phyloP scores from a whole-genome alignment of 2,888 invertebrate species.

The Allolobophora icterica region DNA sequence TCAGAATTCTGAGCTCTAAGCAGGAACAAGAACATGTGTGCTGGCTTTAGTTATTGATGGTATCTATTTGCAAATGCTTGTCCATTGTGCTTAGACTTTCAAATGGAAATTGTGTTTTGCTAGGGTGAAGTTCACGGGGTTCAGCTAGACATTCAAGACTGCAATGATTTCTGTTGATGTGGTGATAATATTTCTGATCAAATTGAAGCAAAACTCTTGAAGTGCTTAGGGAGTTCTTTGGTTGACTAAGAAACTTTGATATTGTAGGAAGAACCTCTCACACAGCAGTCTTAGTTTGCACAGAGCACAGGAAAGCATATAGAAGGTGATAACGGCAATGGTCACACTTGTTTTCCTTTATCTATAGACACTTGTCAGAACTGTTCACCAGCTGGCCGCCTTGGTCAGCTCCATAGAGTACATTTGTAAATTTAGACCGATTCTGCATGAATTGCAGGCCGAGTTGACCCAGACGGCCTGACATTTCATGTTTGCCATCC shows the following conservation, averaged over 20 bases:
- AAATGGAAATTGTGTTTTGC: neutral
- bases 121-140: neutral
- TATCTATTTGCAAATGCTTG: neutral
- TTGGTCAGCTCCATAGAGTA: neutral
- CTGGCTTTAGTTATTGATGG: neutral
- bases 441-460: neutral
- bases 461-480: neutral
- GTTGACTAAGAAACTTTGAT: neutral
- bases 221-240: neutral
- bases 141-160: neutral
- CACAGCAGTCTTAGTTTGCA: neutral
- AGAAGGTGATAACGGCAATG: neutral
- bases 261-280: neutral
- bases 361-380: no score
- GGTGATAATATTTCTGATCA: neutral
- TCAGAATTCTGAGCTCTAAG: neutral
- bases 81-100: neutral
- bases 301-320: neutral
- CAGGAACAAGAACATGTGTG: neutral
- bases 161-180: neutral
- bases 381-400: neutral
- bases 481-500: neutral
- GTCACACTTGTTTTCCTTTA: no score
- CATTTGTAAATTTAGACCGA: neutral
- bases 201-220: neutral